Evolutionary conservation across 2,888 invertebrate genomes (phyloP).

Genomic region (Ceramica pisi): DNA sequence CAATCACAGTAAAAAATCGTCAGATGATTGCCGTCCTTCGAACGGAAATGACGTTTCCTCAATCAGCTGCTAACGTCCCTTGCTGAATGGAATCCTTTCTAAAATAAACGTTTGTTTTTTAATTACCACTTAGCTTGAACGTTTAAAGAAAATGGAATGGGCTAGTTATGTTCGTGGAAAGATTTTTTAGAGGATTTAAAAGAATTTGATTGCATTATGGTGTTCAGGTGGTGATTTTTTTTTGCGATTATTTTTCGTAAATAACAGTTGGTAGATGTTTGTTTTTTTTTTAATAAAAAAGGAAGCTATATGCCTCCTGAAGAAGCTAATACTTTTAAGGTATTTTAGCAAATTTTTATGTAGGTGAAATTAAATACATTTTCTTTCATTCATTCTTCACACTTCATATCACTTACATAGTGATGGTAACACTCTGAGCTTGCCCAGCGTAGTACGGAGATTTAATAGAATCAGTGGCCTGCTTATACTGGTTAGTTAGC

Average conservation of each 20-base stretch:
- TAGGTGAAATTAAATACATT: too few species aligned
- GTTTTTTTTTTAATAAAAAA: background rate
- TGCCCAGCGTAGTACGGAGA: background rate
- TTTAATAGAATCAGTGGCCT: background rate
- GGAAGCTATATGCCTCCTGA: too few species aligned
- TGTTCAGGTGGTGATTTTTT: conserved; percentile 10
- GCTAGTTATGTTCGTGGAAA: conserved; percentile 38
- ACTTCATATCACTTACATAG: background rate
- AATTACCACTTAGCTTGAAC: conserved; percentile 62
- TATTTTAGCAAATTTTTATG: too few species aligned
- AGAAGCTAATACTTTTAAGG: too few species aligned
- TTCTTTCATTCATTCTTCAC: too few species aligned
- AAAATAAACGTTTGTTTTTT: conserved; percentile 56
- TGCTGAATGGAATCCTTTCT: conserved; percentile 63
- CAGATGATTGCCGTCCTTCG: conserved; percentile 77
- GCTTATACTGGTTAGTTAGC: background rate
- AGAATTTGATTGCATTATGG: conserved; percentile 19
- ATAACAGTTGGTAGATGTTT: background rate
- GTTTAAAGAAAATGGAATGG: conserved; percentile 58
- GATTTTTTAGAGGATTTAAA: conserved; percentile 38
- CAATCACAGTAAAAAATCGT: conserved; percentile 73
- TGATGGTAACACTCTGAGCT: background rate
- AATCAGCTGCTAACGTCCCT: conserved; percentile 68
- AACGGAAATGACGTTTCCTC: conserved; percentile 79
- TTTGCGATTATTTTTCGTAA: conserved; percentile 20